Conservation (phyloP, 2,797 vertebrate species). For the Trachops cirrhosus region DNA sequence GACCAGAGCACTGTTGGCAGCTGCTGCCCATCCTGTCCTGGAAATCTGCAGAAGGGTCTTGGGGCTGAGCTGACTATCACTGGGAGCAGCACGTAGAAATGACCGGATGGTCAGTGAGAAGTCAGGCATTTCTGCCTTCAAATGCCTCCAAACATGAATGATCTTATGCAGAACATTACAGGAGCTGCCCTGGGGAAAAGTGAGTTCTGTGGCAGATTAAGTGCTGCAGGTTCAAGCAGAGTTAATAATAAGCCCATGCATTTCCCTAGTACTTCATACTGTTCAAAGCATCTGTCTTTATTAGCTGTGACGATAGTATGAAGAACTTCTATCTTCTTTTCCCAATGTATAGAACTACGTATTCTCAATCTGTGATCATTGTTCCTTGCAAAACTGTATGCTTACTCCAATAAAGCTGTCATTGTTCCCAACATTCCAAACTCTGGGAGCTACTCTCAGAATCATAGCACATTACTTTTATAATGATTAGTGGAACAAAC, state of each 20-base stretch:
- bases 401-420: neutral
- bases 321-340: neutral
- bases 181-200: neutral
- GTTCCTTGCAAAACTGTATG: neutral
- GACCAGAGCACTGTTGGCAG: neutral
- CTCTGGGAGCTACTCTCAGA: neutral
- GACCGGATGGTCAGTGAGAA: neutral
- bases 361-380: neutral
- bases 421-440: neutral
- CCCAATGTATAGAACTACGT: neutral
- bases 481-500: neutral
- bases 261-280: neutral
- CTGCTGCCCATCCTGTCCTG: neutral
- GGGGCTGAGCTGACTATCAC: neutral
- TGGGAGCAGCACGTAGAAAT: neutral
- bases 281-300: neutral
- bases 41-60: neutral
- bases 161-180: neutral
- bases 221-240: neutral
- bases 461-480: neutral
- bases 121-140: neutral
- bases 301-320: neutral
- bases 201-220: neutral
- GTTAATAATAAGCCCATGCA: neutral
- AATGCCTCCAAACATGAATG: neutral